These are phyloP conservation scores for Brachymystax lenok DNA, from an alignment of 2,797 vertebrate species.

Conservation along the genomic window DNA sequence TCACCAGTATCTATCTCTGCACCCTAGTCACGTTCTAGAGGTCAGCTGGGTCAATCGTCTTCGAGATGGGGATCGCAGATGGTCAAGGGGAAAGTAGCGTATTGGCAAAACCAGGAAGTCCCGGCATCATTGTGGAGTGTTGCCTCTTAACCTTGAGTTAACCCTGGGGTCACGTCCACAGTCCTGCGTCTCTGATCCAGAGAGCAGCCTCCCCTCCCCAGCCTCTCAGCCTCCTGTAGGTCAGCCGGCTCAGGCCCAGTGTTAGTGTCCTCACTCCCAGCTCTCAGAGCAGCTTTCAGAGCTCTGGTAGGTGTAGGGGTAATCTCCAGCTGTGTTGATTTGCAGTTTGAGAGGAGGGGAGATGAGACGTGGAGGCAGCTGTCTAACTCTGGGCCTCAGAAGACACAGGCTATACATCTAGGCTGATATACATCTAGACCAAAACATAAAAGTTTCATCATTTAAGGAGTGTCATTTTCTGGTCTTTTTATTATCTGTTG, in stretches of 20 bases:
- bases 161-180: constrained; percentile 1
- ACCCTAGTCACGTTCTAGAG: constrained; percentile 12
- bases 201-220: neutral
- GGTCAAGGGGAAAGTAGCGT: constrained; percentile 19
- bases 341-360: neutral
- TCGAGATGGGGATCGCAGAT: constrained; percentile 9
- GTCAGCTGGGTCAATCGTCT: constrained; percentile 21
- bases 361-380: neutral
- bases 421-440: neutral
- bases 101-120: constrained; percentile 22
- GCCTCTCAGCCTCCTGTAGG: neutral
- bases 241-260: neutral
- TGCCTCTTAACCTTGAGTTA: constrained; percentile 21
- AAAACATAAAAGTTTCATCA: neutral
- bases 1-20: neutral
- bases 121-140: neutral
- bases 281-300: neutral
- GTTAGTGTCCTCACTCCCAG: constrained; percentile 4
- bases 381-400: neutral
- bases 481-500: neutral
- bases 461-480: neutral
- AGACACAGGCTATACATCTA: neutral
- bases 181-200: neutral
- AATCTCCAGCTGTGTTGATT: neutral
- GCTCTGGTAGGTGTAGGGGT: neutral